Conservation (phyloP, 2,113 vertebrate species). For the Isichthys henryi region DNA sequence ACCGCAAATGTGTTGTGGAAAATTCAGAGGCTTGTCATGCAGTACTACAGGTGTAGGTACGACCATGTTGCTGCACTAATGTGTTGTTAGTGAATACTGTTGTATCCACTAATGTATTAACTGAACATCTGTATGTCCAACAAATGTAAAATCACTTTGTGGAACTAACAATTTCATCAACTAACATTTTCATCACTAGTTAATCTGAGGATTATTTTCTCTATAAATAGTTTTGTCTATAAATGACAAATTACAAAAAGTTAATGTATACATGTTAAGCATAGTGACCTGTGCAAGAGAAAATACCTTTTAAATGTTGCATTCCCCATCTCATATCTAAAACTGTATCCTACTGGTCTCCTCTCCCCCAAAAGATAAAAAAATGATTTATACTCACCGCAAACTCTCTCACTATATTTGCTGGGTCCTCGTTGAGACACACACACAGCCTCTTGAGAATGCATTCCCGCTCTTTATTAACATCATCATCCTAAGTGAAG, state of each 20-base stretch:
- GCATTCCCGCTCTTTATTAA: not conserved
- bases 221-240: not conserved
- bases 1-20: not conserved
- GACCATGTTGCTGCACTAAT: not conserved
- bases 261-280: not conserved
- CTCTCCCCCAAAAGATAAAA: not conserved
- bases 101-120: not conserved
- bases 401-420: not conserved
- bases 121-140: not conserved
- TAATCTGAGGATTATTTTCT: not conserved
- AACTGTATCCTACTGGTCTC: not conserved
- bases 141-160: not conserved
- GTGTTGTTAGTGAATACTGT: not conserved
- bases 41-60: not conserved
- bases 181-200: not conserved
- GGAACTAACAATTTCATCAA: not conserved
- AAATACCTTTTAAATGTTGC: not conserved
- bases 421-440: conserved; percentile 2
- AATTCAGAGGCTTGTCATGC: not conserved
- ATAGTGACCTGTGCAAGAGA: not conserved
- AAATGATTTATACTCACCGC: not conserved
- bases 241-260: not conserved
- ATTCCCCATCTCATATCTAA: not conserved
- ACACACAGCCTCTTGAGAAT: conserved; percentile 3
- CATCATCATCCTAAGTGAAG: not conserved